Percentiles rank a stretch among this genome's conserved stretches.
phyloP scores from a whole-genome alignment of 2,888 invertebrate genomes.

The Lasius platythorax region DNA sequence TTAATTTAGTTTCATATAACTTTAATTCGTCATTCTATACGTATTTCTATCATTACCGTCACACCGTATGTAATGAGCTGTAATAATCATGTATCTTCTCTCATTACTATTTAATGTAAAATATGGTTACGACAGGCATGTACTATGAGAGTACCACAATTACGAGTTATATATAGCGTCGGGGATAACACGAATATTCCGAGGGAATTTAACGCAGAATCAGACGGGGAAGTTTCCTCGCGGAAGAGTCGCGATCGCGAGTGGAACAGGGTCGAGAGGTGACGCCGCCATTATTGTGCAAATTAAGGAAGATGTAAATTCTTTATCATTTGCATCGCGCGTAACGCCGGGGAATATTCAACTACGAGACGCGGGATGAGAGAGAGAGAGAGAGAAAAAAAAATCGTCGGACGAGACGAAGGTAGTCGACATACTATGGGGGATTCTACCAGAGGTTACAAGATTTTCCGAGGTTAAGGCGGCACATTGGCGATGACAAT shows the following conservation, averaged over 20 bases:
- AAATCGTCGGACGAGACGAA: constrained; percentile 55
- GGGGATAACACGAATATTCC: constrained; percentile 23
- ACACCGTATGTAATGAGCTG: background rate
- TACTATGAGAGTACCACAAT: background rate
- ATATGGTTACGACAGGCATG: background rate
- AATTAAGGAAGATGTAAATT: constrained; percentile 80
- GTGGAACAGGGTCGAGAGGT: constrained; percentile 37
- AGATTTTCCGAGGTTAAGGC: constrained; percentile 8
- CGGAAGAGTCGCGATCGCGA: constrained; percentile 32
- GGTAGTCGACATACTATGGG: constrained; percentile 25
- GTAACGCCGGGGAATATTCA: constrained; percentile 75
- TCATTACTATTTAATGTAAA: background rate
- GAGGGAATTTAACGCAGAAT: constrained; percentile 26
- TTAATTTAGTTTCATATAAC: background rate
- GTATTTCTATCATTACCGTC: background rate
- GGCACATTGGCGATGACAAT: background rate
- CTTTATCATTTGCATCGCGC: constrained; percentile 77
- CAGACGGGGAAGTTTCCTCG: constrained; percentile 42
- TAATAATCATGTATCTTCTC: constrained; percentile 7
- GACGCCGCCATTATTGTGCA: constrained; percentile 76
- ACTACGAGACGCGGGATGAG: constrained; percentile 51
- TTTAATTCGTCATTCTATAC: background rate
- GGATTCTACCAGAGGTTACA: background rate
- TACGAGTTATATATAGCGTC: background rate
- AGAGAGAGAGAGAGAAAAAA: constrained; percentile 20